A percentile compares a stretch with the other conserved stretches of the same genome.
These are phyloP conservation scores for Oreochromis aureus DNA, from an alignment of 2,113 vertebrate species.

Conservation along the genomic window DNA sequence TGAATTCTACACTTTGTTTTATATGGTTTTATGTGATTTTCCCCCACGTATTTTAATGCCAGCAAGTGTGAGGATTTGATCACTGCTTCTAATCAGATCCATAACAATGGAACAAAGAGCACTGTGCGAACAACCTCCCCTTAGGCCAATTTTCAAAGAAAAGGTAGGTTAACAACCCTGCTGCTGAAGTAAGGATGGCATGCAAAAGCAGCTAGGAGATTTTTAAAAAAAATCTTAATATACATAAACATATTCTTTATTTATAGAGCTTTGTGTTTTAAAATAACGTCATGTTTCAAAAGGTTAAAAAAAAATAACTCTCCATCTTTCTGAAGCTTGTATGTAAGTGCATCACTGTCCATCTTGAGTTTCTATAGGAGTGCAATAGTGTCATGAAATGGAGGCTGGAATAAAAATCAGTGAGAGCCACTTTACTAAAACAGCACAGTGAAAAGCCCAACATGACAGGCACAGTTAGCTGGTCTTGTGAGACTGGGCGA, in stretches of 20 bases:
- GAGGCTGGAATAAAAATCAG: conserved; percentile 13
- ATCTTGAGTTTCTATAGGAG: background rate
- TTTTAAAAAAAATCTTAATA: background rate
- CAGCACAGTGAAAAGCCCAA: conserved; percentile 13
- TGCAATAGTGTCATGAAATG: background rate
- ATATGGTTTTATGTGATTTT: background rate
- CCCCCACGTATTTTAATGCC: background rate
- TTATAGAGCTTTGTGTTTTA: background rate
- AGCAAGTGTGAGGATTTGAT: background rate
- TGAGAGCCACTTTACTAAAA: conserved; percentile 9
- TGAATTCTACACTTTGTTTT: background rate
- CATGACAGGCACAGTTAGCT: conserved; percentile 1
- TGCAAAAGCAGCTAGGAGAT: background rate
- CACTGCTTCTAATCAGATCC: background rate
- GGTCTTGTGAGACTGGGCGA: conserved; percentile 15
- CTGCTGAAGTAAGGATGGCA: background rate
- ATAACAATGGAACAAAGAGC: background rate
- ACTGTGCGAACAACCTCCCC: background rate
- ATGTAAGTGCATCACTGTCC: background rate
- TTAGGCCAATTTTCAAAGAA: background rate
- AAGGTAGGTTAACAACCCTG: background rate
- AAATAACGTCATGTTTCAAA: background rate
- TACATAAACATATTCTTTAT: background rate
- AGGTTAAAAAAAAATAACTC: background rate
- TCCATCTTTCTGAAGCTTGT: background rate